Evolutionary conservation across 2,797 vertebrate species (phyloP), one percentile per base, ranked within the genome.

Genomic region (Sebastes diploproa): DNA sequence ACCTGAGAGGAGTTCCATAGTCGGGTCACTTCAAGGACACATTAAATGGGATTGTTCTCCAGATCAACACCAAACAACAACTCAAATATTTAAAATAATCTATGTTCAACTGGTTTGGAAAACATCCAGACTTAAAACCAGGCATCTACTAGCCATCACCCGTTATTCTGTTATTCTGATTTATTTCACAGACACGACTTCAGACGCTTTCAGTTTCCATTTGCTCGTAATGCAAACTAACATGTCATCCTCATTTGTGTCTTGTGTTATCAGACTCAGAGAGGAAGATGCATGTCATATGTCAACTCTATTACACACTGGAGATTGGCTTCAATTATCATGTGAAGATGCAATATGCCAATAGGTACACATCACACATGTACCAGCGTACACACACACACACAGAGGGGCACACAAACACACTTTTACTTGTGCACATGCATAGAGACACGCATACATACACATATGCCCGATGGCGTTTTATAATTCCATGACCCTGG

Each of bases 401-500:
- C 14, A 61, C 6, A 56, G 5, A 4, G 25, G 25, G 25, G 25
- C 3, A 77, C 23, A 66, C 16, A 20, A 20, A 61, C 7, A 72
- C 38, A 60, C 22, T 30, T 29, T 29, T 14, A 69, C 14, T 38
- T 12, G 23, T 65, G 22, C 60, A 32, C 61, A 36, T 27, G 4
- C 20, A 23, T 4, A 56, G 1, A 32, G 9, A 36, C 61, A 7
- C 20, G 1, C 30, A 36, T 5, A 62, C 9, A 52, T 7, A 23
- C 3, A 77, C n/a, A 62, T 4, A 16, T 6, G 3, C 71, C 9
- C 2, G 60, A 11, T 5, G 7, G 18, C 52, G 46, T 50, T 81
- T 86, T 56, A 76, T 78, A 54, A 87, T 78, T 81, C 30, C 71
- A 80, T 88, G 75, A 88, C 81, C 62, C 34, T 30, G 55, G 34